Evolutionary conservation across 2,888 invertebrate species (phyloP).

Genomic region (Drosophila mimetica): DNA sequence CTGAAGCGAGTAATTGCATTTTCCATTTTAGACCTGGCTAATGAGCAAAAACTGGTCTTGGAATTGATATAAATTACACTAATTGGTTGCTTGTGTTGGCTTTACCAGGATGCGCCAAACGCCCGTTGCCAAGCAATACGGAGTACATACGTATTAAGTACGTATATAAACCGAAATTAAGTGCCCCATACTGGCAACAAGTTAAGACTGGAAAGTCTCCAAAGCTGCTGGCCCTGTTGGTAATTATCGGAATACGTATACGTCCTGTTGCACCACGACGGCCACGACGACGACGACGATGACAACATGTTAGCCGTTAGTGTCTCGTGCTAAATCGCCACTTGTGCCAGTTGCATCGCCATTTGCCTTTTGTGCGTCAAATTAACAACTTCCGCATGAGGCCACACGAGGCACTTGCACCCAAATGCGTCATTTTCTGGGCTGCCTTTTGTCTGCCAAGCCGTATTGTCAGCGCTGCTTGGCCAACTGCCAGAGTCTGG

Average conservation of each 20-base stretch:
- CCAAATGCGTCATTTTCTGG: conserved; percentile 79
- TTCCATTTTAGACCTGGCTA: conserved; percentile 32
- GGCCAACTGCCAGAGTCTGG: conserved; percentile 67
- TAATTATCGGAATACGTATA: conserved; percentile 67
- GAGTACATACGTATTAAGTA: no score
- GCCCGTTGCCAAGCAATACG: conserved; percentile 3
- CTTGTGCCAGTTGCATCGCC: conserved; percentile 66
- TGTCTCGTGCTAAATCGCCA: conserved; percentile 47
- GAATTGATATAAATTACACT: conserved; percentile 62
- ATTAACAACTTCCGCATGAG: conserved; percentile 80
- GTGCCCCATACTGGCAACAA: conserved; percentile 35
- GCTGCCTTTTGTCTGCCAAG: conserved; percentile 59
- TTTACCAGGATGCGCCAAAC: conserved; percentile 21
- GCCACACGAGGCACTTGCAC: conserved; percentile 80
- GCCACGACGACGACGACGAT: conserved; percentile 12
- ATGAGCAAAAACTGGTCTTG: conserved; percentile 45
- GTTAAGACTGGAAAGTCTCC: conserved; percentile 33
- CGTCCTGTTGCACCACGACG: conserved; percentile 40
- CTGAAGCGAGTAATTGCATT: conserved; percentile 23
- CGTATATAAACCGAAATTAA: conserved; percentile 5
- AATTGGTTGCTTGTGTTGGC: conserved; percentile 58
- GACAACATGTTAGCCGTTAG: conserved; percentile 5
- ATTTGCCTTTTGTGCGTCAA: conserved; percentile 74
- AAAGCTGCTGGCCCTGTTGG: conserved; percentile 41
- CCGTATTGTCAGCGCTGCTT: conserved; percentile 70